Base-by-base conservation (phyloP, 2,888 invertebrate species). In the Labia minor region DNA sequence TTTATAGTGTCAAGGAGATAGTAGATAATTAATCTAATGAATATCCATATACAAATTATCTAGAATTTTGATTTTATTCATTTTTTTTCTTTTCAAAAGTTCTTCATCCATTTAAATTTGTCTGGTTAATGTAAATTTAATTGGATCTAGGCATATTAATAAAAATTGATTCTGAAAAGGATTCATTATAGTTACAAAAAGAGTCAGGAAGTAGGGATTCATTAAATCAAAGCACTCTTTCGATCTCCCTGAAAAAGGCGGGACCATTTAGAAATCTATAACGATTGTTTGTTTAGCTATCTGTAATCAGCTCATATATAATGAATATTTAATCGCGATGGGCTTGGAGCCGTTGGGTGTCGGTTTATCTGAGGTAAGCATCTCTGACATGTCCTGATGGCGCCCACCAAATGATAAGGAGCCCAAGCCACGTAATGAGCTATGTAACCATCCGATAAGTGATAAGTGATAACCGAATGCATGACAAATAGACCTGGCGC, bases 221-320 rank as follows among this genome's bases (percentile, higher is more conserved):
- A 49, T 49, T 49, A 49, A 49, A 49, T 49, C 49, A 49, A 49
- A 49, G 49, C 49, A 3, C 49, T 49, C 26, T 26, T 26, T 26
- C 26, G 26, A 26, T 26, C 26, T 26, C 26, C 26, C 26, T 26
- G 26, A 16, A 49, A 49, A 49, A 49, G 49, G 49, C 49, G 49
- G 49, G 49, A 3, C 49, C 14, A 49, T 49, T 49, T 49, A 49
- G 49, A 49, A 49, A 49, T 49, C 49, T 49, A 49, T 49, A 49
- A 49, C 49, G 49, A 49, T 49, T 49, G 49, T 49, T 49, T 49
- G 49, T 49, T 49, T 49, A 49, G 49, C 49, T 49, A 49, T 49
- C 49, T 49, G 49, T 49, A 49, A 49, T 49, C 49, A 49, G 49
- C 49, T 49, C 49, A 49, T 49, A 49, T 49, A 49, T 49, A 49